Evolutionary conservation across 2,888 invertebrate species (phyloP).

Genomic region (Pyrrhosoma nymphula): DNA sequence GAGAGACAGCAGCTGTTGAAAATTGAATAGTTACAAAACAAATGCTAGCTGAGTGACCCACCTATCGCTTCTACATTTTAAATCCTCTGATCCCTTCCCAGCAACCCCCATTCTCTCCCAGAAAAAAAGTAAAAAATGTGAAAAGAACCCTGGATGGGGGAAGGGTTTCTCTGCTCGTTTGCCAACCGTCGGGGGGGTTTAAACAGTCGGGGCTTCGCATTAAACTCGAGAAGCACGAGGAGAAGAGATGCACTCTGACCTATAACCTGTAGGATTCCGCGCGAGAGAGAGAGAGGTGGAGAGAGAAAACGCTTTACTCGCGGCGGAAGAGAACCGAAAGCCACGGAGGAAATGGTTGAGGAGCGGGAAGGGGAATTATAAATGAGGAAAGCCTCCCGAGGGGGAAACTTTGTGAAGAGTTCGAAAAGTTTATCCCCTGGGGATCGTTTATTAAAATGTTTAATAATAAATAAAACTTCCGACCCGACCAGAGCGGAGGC

Average conservation of each 20-base stretch:
- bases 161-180: no score
- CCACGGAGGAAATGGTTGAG: not conserved
- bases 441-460: not conserved
- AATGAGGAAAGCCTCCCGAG: not conserved
- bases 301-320: not conserved
- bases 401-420: not conserved
- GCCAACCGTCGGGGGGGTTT: no score
- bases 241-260: not conserved
- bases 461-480: not conserved
- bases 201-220: not conserved
- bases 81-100: no score
- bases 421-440: not conserved
- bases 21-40: no score
- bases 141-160: no score
- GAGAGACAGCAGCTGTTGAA: no score
- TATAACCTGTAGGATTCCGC: constrained; percentile 19
- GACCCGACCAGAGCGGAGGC: not conserved
- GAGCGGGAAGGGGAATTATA: not conserved
- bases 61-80: no score
- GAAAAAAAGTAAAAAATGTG: no score
- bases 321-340: not conserved
- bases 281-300: not conserved
- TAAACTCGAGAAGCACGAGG: not conserved
- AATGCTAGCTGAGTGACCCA: no score
- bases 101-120: no score